Evolutionary conservation across 2,113 vertebrate genomes (phyloP).

Genomic region (Centrocercus urophasianus): DNA sequence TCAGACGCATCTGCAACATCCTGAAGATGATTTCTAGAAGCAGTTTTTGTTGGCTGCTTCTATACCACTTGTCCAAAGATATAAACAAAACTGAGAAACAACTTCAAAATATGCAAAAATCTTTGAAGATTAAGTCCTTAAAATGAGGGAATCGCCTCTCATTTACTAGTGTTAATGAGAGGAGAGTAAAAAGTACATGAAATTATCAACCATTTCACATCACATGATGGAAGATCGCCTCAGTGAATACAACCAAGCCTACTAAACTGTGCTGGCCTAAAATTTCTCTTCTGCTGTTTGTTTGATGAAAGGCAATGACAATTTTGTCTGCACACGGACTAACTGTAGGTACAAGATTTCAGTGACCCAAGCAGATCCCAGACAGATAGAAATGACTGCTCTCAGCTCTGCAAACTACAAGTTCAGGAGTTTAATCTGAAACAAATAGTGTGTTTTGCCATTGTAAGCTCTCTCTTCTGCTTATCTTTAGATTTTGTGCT

Average conservation of each 20-base stretch:
- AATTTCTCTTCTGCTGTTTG: background rate
- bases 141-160: background rate
- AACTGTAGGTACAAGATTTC: background rate
- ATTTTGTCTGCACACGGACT: background rate
- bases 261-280: background rate
- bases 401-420: background rate
- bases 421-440: constrained; percentile 46
- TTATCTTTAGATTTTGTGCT: constrained; percentile 28
- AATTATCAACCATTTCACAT: background rate
- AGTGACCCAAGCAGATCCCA: constrained; percentile 9
- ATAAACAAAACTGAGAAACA: background rate
- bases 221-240: background rate
- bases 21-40: background rate
- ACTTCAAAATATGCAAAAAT: background rate
- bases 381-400: background rate
- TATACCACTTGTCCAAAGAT: background rate
- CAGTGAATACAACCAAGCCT: background rate
- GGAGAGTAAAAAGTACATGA: background rate
- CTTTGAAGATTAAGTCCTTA: background rate
- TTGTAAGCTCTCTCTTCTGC: background rate
- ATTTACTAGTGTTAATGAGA: background rate
- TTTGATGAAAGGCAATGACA: background rate
- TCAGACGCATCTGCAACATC: background rate
- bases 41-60: background rate
- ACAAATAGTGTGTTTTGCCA: background rate